Evolutionary conservation across 1,140 invertebrate genomes (phyloP).

Genomic region (Drosophila willistoni): DNA sequence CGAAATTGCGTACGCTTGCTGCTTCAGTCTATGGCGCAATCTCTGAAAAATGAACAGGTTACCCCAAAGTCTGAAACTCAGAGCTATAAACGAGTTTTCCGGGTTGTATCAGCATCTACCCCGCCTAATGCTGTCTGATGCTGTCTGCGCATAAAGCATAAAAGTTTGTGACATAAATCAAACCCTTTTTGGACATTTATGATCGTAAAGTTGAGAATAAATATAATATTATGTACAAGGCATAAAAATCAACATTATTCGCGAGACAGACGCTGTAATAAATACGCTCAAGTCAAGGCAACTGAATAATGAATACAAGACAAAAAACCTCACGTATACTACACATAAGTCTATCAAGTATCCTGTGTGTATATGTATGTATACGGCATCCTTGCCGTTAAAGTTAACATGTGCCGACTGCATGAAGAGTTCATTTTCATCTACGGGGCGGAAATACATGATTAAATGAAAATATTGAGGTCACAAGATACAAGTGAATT

Average conservation of each 20-base stretch:
- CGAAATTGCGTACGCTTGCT: background rate
- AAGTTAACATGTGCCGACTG: slow-evolving; percentile 25
- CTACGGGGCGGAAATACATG: slow-evolving; percentile 20
- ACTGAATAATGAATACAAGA: slow-evolving; percentile 49
- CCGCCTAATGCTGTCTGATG: background rate
- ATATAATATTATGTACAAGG: slow-evolving; percentile 55
- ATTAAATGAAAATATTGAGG: slow-evolving; percentile 67
- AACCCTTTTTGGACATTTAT: slow-evolving; percentile 79
- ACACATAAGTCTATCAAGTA: slow-evolving; percentile 38
- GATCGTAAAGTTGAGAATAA: slow-evolving; percentile 79
- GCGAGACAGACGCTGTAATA: slow-evolving; percentile 57
- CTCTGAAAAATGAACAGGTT: no score
- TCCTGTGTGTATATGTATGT: slow-evolving; percentile 7
- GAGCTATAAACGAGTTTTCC: slow-evolving; percentile 30
- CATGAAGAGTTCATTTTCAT: slow-evolving; percentile 48
- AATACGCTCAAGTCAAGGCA: slow-evolving; percentile 49
- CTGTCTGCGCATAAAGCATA: slow-evolving; percentile 48
- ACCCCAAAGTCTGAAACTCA: background rate
- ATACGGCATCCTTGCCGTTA: slow-evolving; percentile 34
- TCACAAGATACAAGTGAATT: slow-evolving; percentile 38
- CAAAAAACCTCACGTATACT: slow-evolving; percentile 1
- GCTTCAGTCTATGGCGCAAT: slow-evolving; percentile 2
- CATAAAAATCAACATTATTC: slow-evolving; percentile 61
- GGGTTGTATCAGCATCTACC: background rate
- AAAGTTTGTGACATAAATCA: slow-evolving; percentile 79